Evolutionary conservation across 2,113 vertebrate genomes (phyloP).

Genomic region (Sphyrna mokarran): DNA sequence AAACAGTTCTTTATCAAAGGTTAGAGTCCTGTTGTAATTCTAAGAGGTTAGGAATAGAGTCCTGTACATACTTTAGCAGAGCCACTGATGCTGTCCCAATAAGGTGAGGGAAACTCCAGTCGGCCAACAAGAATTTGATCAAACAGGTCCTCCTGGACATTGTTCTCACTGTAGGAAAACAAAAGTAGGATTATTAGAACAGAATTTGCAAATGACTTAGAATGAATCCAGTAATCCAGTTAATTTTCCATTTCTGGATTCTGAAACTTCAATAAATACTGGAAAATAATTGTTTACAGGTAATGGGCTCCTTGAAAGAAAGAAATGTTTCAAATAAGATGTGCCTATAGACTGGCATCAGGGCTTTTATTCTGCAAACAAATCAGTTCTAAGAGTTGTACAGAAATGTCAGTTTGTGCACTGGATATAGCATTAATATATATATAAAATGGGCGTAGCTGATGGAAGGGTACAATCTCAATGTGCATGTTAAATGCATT

Average conservation of each 20-base stretch:
- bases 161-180: conserved; percentile 71
- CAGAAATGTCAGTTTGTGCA: neutral
- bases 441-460: neutral
- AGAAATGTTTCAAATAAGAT: neutral
- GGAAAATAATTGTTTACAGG: neutral
- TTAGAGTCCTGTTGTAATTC: neutral
- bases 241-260: neutral
- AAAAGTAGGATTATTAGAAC: neutral
- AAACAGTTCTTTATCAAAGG: neutral
- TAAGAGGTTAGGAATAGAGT: neutral
- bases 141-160: conserved; percentile 91
- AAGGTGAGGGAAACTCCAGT: conserved; percentile 88
- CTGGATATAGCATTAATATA: neutral
- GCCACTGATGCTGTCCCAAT: conserved; percentile 93
- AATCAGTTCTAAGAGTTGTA: neutral
- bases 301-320: neutral
- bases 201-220: neutral
- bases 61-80: conserved; percentile 74
- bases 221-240: neutral
- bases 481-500: neutral
- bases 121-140: conserved; percentile 88
- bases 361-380: neutral
- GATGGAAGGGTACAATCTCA: neutral
- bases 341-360: neutral
- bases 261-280: neutral